Evolutionary conservation across 2,113 vertebrate species (phyloP).

Genomic region (Grus americana): DNA sequence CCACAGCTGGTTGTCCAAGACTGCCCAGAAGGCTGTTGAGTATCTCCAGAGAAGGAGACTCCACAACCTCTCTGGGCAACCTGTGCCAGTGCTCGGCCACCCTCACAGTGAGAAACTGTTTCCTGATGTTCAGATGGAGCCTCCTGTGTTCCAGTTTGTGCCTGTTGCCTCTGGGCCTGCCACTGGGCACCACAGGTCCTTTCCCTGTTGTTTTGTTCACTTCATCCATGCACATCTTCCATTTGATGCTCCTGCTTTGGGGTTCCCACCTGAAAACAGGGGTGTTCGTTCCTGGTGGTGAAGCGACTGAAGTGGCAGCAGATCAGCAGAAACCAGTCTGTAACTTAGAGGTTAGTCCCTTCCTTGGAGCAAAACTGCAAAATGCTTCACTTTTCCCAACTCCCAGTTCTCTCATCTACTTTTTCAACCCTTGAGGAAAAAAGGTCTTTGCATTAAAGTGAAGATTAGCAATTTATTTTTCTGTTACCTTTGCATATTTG

Average conservation of each 20-base stretch:
- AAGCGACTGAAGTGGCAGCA: not conserved
- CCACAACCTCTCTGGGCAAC: not conserved
- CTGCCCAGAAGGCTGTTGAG: rapidly evolving
- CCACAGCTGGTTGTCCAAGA: not conserved
- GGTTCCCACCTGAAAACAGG: not conserved
- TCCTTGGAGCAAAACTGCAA: not conserved
- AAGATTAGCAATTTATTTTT: not conserved
- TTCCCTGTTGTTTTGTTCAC: not conserved
- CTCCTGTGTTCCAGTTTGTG: not conserved
- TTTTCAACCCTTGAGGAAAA: not conserved
- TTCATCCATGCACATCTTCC: not conserved
- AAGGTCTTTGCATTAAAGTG: not conserved
- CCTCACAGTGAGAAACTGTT: not conserved
- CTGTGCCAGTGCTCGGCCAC: not conserved
- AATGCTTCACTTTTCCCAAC: not conserved
- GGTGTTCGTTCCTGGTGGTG: not conserved
- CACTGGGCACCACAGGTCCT: not conserved
- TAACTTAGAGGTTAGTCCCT: not conserved
- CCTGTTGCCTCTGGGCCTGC: not conserved
- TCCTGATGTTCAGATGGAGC: not conserved
- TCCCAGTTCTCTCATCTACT: not conserved
- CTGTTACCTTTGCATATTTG: not conserved
- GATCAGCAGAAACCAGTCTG: not conserved
- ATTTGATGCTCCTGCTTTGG: too few relatives aligned
- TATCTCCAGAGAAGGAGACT: not conserved